Conservation (phyloP, 2,113 vertebrate species). For the Prochilodus magdalenae region DNA sequence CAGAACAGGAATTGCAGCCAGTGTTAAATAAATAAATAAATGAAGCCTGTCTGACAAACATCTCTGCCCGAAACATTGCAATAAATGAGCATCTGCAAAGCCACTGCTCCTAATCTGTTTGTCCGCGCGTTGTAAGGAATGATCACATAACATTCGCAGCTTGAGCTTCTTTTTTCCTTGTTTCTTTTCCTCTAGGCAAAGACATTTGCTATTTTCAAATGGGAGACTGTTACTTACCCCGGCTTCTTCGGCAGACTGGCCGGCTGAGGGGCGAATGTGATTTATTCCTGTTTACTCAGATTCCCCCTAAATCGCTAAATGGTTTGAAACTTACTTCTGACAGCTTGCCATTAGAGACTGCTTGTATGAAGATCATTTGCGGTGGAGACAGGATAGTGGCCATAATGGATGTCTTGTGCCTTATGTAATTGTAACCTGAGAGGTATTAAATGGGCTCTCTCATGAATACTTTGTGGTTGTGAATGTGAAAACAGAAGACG, state of each 20-base stretch:
- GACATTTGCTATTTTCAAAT: constrained; percentile 36
- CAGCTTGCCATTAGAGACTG: constrained; percentile 67
- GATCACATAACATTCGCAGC: constrained; percentile 4
- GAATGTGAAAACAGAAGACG: constrained; percentile 53
- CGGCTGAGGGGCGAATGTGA: constrained; percentile 63
- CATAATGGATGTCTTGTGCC: constrained; percentile 69
- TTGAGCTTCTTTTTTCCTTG: neutral
- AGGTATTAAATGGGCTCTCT: constrained; percentile 63
- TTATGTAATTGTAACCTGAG: constrained; percentile 61
- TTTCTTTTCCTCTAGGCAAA: neutral
- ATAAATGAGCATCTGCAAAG: neutral
- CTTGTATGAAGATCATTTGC: constrained; percentile 69
- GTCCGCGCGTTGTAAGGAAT: neutral
- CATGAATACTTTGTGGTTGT: constrained; percentile 52
- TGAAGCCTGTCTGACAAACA: neutral
- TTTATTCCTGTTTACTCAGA: constrained; percentile 68
- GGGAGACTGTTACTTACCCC: constrained; percentile 50
- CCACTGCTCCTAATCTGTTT: neutral
- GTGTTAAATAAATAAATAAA: neutral
- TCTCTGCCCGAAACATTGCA: neutral
- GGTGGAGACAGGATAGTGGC: constrained; percentile 59
- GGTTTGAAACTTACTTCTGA: constrained; percentile 70
- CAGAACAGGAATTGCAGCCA: neutral
- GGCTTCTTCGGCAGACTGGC: constrained; percentile 59
- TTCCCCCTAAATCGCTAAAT: constrained; percentile 74